Evolutionary conservation across 1,140 invertebrate genomes (phyloP).

Genomic region (Ditylenchus dipsaci): DNA sequence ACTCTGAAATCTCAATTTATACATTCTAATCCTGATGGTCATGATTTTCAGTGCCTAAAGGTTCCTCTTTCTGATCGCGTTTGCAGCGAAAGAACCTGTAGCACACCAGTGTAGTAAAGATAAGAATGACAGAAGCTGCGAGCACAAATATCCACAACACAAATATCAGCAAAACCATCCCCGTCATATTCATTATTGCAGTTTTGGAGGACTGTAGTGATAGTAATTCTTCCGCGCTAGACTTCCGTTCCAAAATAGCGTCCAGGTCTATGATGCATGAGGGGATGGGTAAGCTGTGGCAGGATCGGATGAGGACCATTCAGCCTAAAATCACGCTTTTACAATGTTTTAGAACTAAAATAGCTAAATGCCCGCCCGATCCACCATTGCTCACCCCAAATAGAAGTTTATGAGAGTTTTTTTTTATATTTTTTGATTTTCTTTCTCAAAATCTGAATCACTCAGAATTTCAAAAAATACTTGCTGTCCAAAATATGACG

Average conservation of each 20-base stretch:
- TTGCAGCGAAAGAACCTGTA: conserved; percentile 5
- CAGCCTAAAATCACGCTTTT: conserved; percentile 11
- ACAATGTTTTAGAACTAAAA: no score
- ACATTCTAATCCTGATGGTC: neutral
- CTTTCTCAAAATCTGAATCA: no score
- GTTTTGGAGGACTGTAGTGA: conserved; percentile 18
- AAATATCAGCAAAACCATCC: conserved; percentile 20
- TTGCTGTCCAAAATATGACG: no score
- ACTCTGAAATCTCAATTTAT: conserved; percentile 12
- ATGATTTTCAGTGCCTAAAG: conserved; percentile 7
- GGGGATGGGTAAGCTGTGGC: neutral
- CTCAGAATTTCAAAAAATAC: no score
- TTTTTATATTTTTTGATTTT: no score
- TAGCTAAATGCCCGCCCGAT: no score
- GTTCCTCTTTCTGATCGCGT: neutral
- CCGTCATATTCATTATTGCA: conserved; percentile 20
- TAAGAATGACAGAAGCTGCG: conserved; percentile 9
- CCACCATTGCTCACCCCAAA: no score
- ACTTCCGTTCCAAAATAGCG: neutral
- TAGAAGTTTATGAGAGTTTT: no score
- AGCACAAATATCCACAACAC: conserved; percentile 27
- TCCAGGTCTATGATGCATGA: neutral
- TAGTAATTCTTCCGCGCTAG: conserved; percentile 1
- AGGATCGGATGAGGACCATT: conserved; percentile 10
- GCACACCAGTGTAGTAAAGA: neutral